These are phyloP conservation scores for Hedychridium roseum DNA, from an alignment of 2,888 invertebrate species.

Conservation along the genomic window DNA sequence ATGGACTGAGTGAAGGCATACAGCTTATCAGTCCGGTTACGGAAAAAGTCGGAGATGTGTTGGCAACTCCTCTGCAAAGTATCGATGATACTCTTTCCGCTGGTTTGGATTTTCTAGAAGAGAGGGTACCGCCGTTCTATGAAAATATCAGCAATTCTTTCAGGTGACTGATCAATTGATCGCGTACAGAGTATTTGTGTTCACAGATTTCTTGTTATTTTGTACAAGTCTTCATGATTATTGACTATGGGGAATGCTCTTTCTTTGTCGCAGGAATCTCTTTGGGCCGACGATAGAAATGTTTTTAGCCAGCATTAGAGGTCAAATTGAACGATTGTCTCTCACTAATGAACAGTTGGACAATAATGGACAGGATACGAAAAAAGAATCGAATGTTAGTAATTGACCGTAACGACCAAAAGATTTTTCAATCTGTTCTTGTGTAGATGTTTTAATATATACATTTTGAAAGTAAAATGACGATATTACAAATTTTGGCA, in stretches of 20 bases:
- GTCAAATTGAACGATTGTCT: slow-evolving; percentile 10
- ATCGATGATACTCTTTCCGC: slow-evolving; percentile 55
- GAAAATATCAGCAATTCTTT: slow-evolving; percentile 36
- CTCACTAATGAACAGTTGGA: not conserved
- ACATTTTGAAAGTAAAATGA: not conserved
- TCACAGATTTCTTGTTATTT: no score
- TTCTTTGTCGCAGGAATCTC: slow-evolving; percentile 16
- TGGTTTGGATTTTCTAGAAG: slow-evolving; percentile 62
- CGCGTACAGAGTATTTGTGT: not conserved
- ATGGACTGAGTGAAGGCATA: slow-evolving; percentile 33
- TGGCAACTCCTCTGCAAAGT: slow-evolving; percentile 56
- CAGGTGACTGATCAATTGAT: slow-evolving; percentile 35
- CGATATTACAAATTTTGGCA: no score
- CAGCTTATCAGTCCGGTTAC: slow-evolving; percentile 40
- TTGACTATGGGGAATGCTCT: no score
- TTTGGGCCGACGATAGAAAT: slow-evolving; percentile 22
- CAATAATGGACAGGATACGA: not conserved
- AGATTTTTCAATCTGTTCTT: not conserved
- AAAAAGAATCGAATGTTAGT: not conserved
- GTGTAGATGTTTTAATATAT: slow-evolving; percentile 5
- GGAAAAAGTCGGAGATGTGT: slow-evolving; percentile 47
- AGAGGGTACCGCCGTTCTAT: slow-evolving; percentile 61
- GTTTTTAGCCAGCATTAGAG: slow-evolving; percentile 15
- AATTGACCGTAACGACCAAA: not conserved
- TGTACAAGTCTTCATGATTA: no score